Conservation (phyloP, 2,888 invertebrate genomes). For the Machimus atricapillus region DNA sequence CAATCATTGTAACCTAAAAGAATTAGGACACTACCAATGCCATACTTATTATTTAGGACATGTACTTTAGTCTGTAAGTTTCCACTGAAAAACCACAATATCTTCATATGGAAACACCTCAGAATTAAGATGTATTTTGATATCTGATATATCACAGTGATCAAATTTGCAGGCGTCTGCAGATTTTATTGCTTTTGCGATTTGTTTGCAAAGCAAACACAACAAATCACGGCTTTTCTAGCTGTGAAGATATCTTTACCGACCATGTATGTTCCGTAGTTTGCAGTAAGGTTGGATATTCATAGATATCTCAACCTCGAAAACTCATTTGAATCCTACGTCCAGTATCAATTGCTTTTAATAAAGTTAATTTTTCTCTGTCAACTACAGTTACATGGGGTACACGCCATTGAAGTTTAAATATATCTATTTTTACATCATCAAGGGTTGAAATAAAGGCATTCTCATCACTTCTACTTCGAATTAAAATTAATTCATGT, state of each 20-base stretch:
- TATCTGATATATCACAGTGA: no score
- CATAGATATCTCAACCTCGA: conserved; percentile 34
- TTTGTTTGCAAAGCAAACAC: conserved; percentile 56
- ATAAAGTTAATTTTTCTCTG: conserved; percentile 2
- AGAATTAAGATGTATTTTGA: no score
- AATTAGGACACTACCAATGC: no score
- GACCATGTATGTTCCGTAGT: conserved; percentile 53
- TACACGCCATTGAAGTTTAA: conserved; percentile 50
- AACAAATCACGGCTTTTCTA: conserved; percentile 59
- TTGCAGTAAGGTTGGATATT: conserved; percentile 50
- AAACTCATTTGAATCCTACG: conserved; percentile 26
- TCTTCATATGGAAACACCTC: no score
- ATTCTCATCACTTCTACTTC: conserved; percentile 41
- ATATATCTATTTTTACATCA: conserved; percentile 39
- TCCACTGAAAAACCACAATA: no score
- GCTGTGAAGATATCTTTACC: conserved; percentile 53
- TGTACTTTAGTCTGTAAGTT: no score
- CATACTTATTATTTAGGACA: no score
- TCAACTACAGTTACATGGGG: conserved; percentile 42
- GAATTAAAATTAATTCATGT: conserved; percentile 53
- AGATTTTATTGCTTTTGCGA: conserved; percentile 51
- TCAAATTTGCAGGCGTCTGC: conserved; percentile 47
- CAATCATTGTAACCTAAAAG: no score
- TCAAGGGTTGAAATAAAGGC: conserved; percentile 2
- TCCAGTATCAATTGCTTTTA: conserved; percentile 7